Base-by-base conservation (phyloP, 1,140 invertebrate genomes). In the Leptopilina clavipes region DNA sequence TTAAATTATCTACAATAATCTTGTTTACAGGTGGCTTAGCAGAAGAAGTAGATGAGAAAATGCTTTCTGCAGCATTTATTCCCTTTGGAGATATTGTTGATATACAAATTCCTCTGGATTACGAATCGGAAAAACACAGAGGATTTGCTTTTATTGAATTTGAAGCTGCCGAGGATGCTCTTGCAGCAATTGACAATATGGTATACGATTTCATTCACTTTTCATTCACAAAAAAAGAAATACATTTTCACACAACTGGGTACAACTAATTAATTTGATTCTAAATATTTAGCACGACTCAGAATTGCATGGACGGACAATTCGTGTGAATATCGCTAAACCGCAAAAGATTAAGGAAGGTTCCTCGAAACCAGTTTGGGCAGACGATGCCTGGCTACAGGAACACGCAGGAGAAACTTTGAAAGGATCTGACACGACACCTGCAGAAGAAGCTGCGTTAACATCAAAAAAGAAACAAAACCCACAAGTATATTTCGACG, bases 141-240 rank as follows among this genome's bases (percentile, higher is more conserved):
- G 98, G 98, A 54, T 99, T 99, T 92, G 97, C 97, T 1, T 99
- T 99, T 90, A 95, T 99, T 81, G 98, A 99, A 91, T 99, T 98
- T 92, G 98, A 99, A 92, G 93, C 93, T 78, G 93, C 94, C 9
- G 95, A 98, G 92, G 98, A 99, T 94, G 98, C 98, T 70, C 94
- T 96, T 18, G 96, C 98, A 71, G 98, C 99, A 43, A 99, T 99
- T 86, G 98, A 99, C 91, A 99, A 99, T 86, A 99, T 99, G 98
- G 97, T 98, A 92, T 6, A 12, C 85, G 75, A 10, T 43, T n/a
- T 45, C 12, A 75, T 44, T 52, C 72, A 48, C 22, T 72, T 40
- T n/a, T 74, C 43, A 73, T 5, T 70, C 11, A 71, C n/a, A 5
- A 31, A 31, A 31, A 31, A 31, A 31, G 40, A 56, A 59, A 37